Conservation (phyloP, 2,797 vertebrate genomes). For the Diplodus sargus region DNA sequence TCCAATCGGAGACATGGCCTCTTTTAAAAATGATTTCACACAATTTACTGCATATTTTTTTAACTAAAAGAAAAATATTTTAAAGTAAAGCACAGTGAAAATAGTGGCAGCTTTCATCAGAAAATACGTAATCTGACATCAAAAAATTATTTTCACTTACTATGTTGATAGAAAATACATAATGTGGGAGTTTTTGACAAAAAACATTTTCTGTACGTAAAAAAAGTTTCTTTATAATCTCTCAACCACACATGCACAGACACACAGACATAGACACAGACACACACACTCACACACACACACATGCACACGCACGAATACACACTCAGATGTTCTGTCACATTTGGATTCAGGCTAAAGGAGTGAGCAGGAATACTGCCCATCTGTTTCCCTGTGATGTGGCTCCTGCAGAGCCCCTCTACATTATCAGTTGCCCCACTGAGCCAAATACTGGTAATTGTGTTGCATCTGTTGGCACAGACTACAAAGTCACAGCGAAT, state of each 20-base stretch:
- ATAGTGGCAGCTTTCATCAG: neutral
- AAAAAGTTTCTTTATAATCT: too few species aligned
- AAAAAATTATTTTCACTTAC: too few species aligned
- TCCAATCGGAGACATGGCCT: neutral
- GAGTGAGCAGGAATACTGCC: conserved; percentile 31
- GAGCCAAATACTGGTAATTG: conserved; percentile 61
- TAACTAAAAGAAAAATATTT: neutral
- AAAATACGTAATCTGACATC: neutral
- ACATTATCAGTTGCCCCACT: conserved; percentile 46
- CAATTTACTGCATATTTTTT: neutral
- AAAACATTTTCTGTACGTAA: too few species aligned
- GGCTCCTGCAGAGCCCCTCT: conserved; percentile 50
- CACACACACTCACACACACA: conserved; percentile 2
- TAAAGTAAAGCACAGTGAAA: neutral
- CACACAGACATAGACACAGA: conserved; percentile 6
- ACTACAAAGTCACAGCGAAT: conserved; percentile 60
- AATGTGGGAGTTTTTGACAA: too few species aligned
- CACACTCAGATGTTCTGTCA: conserved; percentile 29
- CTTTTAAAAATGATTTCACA: neutral
- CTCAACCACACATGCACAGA: neutral
- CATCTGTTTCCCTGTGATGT: conserved; percentile 62
- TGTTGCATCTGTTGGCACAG: conserved; percentile 54
- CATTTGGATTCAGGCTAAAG: conserved; percentile 32
- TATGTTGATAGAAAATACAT: too few species aligned
- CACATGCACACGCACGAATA: conserved; percentile 7